Percentiles rank a stretch among this genome's conserved stretches.
Conservation (phyloP, 2,113 vertebrate species). For the Athene noctua region DNA sequence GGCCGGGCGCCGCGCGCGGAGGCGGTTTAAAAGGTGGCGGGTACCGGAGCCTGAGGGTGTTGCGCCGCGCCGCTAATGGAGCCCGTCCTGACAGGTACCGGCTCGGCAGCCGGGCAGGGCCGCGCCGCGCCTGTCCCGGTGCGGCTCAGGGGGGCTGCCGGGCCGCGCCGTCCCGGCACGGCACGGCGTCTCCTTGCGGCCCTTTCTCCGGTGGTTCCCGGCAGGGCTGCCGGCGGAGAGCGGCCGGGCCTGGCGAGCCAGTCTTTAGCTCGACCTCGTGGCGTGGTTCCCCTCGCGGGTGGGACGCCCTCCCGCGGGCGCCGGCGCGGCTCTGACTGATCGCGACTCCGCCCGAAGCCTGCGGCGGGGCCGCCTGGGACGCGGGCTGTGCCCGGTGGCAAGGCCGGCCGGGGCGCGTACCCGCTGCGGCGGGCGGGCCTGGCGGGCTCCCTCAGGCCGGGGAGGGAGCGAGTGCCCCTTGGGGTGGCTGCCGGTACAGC, state of each 20-base stretch:
- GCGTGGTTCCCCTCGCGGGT: too few species aligned
- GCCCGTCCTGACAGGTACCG: slow-evolving; percentile 19
- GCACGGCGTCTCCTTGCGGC: too few species aligned
- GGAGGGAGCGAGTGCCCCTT: neutral
- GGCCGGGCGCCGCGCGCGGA: neutral
- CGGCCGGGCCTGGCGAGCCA: neutral
- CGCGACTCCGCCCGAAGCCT: too few species aligned
- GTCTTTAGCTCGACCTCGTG: neutral
- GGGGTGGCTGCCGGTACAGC: too few species aligned
- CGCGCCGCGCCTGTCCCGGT: neutral
- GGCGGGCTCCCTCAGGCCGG: neutral
- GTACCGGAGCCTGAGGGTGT: neutral
- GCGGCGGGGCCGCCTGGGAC: too few species aligned
- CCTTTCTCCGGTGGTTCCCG: neutral
- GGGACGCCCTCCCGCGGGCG: neutral
- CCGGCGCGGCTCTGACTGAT: neutral
- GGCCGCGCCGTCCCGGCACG: too few species aligned
- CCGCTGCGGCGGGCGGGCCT: neutral
- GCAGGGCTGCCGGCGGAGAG: neutral
- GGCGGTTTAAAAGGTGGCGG: slow-evolving; percentile 15
- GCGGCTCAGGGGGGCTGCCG: too few species aligned
- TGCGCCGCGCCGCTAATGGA: neutral
- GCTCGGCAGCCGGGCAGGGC: neutral
- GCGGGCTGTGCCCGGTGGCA: too few species aligned
- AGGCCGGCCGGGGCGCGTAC: neutral